phyloP scores from a whole-genome alignment of 1,140 invertebrate species.

The Drosophila miranda region DNA sequence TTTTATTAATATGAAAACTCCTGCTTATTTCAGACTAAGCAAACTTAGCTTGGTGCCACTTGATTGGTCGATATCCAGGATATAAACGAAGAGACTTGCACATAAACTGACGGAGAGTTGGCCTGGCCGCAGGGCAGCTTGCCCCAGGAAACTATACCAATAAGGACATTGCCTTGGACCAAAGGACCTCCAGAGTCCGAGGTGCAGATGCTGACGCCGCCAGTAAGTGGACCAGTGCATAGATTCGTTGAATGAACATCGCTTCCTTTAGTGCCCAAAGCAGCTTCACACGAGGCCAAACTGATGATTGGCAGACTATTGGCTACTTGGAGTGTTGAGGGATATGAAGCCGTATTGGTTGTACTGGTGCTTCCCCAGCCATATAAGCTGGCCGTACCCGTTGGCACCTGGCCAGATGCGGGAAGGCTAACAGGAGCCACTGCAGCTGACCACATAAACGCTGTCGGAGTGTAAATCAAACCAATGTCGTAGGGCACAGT shows the following conservation, averaged over 20 bases:
- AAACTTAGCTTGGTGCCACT: slow-evolving; percentile 16
- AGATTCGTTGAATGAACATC: slow-evolving; percentile 82
- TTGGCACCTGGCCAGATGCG: slow-evolving; percentile 77
- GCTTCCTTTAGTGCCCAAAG: slow-evolving; percentile 70
- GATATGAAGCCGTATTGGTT: slow-evolving; percentile 70
- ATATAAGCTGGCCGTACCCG: slow-evolving; percentile 82
- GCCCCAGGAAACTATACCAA: slow-evolving; percentile 83
- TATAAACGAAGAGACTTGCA: slow-evolving; percentile 86
- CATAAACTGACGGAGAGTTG: slow-evolving; percentile 88
- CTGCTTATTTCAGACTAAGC: no score
- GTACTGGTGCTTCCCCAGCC: slow-evolving; percentile 83
- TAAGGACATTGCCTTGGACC: slow-evolving; percentile 64
- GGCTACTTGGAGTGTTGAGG: slow-evolving; percentile 80
- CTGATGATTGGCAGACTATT: slow-evolving; percentile 69
- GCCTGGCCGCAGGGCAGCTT: slow-evolving; percentile 83
- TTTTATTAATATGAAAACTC: no score
- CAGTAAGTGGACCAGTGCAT: slow-evolving; percentile 83
- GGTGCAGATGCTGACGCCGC: slow-evolving; percentile 82
- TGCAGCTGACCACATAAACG: slow-evolving; percentile 82
- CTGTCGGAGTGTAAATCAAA: slow-evolving; percentile 82
- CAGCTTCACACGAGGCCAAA: slow-evolving; percentile 56
- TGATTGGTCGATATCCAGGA: slow-evolving; percentile 84
- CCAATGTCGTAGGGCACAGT: slow-evolving; percentile 84
- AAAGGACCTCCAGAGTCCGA: slow-evolving; percentile 83
- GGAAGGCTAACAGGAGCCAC: slow-evolving; percentile 82